A percentile compares a stretch with the other conserved stretches of the same genome.
Evolutionary conservation across 2,888 invertebrate species (phyloP).

Genomic region (Nezara viridula): DNA sequence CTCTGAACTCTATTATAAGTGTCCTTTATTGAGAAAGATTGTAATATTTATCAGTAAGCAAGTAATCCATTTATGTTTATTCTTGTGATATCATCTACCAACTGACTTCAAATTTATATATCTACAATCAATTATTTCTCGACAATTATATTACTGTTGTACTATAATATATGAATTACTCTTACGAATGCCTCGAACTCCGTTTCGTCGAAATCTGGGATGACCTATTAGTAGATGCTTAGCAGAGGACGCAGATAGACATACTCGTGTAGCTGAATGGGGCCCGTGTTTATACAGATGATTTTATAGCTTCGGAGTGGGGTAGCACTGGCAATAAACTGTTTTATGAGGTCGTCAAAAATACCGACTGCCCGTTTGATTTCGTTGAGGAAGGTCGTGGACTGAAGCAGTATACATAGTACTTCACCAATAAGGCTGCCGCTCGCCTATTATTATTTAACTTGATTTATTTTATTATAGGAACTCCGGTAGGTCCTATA

Average conservation of each 20-base stretch:
- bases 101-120: too few relatives aligned
- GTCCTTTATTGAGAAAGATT: too few relatives aligned
- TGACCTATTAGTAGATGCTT: neutral
- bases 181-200: neutral
- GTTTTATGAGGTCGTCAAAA: constrained; percentile 56
- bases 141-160: too few relatives aligned
- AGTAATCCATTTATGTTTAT: too few relatives aligned
- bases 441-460: neutral
- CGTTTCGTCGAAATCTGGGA: neutral
- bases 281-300: constrained; percentile 35
- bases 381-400: constrained; percentile 40
- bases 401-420: neutral
- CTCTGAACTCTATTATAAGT: too few relatives aligned
- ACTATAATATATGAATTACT: too few relatives aligned
- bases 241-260: neutral
- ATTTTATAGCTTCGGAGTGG: constrained; percentile 36
- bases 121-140: too few relatives aligned
- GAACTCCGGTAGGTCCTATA: neutral
- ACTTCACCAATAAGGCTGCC: neutral
- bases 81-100: too few relatives aligned
- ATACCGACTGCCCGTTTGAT: constrained; percentile 40
- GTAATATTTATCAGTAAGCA: too few relatives aligned
- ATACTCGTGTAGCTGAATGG: neutral
- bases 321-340: constrained; percentile 8
- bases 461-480: neutral